Conservation (phyloP, 2,888 invertebrate species). For the Ganaspis brasiliensis region DNA sequence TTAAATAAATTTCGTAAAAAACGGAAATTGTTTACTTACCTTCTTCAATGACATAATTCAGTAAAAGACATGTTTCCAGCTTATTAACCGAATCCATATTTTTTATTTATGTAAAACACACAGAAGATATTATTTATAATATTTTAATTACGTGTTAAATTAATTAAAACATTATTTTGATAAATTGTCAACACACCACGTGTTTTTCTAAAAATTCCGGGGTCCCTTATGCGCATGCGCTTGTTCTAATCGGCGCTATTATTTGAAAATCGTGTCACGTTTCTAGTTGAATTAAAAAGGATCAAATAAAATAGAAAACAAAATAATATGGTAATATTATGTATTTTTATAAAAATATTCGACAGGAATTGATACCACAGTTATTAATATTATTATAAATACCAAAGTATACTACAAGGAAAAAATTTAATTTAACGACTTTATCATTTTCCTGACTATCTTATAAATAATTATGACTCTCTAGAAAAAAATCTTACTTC, state of each 20-base stretch:
- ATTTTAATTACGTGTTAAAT: not conserved
- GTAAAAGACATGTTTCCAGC: conserved; percentile 18
- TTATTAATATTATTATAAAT: not conserved
- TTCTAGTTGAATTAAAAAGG: not conserved
- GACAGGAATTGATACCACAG: conserved; percentile 2
- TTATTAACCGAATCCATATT: not conserved
- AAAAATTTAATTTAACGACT: conserved; percentile 8
- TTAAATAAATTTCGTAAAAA: not conserved
- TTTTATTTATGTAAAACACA: not conserved
- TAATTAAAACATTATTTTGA: conserved; percentile 2
- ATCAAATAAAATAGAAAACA: not conserved
- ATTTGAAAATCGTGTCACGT: not conserved
- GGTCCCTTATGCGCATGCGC: not conserved
- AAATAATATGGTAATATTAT: conserved; percentile 9
- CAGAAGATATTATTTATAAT: not conserved
- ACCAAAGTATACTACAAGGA: conserved; percentile 21
- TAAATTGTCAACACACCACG: not conserved
- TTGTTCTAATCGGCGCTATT: not conserved
- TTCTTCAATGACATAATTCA: not conserved
- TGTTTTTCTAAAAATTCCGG: not conserved
- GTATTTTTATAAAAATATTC: conserved; percentile 23
- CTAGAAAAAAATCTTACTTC: not conserved
- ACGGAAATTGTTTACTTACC: conserved; percentile 4
- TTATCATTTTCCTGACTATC: not conserved
- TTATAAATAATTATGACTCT: conserved; percentile 19